phyloP scores from a whole-genome alignment of 1,140 invertebrate species.

The Drosophila bocqueti region DNA sequence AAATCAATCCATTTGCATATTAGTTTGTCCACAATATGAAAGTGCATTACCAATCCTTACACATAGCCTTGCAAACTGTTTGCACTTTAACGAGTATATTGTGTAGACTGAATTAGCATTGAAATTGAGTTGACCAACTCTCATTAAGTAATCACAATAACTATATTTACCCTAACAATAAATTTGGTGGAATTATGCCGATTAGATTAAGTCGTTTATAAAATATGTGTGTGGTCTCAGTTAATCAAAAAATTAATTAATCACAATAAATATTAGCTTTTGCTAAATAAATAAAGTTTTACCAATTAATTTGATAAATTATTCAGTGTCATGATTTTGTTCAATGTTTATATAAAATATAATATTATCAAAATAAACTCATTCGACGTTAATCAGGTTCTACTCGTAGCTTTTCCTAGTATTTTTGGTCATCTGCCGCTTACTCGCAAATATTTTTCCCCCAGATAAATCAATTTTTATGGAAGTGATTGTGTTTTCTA shows the following conservation, averaged over 20 bases:
- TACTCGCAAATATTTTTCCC: too few relatives aligned
- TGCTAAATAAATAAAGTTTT: neutral
- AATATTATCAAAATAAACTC: neutral
- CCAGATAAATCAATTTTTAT: neutral
- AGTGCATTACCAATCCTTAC: neutral
- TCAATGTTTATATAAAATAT: neutral
- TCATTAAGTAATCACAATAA: slow-evolving; percentile 1
- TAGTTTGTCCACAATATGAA: neutral
- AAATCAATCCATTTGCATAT: neutral
- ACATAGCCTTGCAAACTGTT: neutral
- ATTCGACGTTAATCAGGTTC: too few relatives aligned
- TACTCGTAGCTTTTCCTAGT: too few relatives aligned
- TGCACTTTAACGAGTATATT: neutral
- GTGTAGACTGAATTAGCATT: slow-evolving; percentile 3
- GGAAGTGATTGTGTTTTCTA: too few relatives aligned
- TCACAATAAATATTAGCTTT: neutral
- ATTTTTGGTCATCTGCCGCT: too few relatives aligned
- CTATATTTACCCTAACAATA: neutral
- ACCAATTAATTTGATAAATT: neutral
- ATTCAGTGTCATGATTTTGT: neutral
- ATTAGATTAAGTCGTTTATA: neutral
- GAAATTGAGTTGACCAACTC: neutral
- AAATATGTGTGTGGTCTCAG: too few relatives aligned
- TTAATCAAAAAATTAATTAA: neutral
- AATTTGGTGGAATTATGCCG: neutral